These are phyloP conservation scores for Marronus borbonicus DNA, from an alignment of 2,888 invertebrate genomes.

Conservation along the genomic window DNA sequence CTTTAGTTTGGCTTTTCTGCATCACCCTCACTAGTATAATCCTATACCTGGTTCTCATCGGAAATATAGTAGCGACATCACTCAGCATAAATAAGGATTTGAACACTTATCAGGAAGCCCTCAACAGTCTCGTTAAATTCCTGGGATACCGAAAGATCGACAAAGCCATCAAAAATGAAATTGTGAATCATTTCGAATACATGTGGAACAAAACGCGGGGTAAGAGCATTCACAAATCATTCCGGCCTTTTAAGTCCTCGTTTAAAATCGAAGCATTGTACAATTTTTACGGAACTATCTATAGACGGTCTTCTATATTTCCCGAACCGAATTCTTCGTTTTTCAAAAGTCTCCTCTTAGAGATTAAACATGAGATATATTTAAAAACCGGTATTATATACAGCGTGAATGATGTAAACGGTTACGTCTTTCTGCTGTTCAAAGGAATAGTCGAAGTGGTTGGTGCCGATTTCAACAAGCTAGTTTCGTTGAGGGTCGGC, in stretches of 20 bases:
- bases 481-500: slow-evolving; percentile 55
- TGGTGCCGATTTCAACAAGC: slow-evolving; percentile 57
- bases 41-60: slow-evolving; percentile 28
- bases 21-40: background rate
- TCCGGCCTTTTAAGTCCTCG: slow-evolving; percentile 53
- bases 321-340: slow-evolving; percentile 51
- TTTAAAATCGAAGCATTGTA: slow-evolving; percentile 56
- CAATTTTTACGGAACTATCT: slow-evolving; percentile 53
- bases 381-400: slow-evolving; percentile 51
- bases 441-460: slow-evolving; percentile 59
- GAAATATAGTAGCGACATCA: slow-evolving; percentile 38
- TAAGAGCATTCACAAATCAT: slow-evolving; percentile 49
- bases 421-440: slow-evolving; percentile 55
- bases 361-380: slow-evolving; percentile 52
- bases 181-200: slow-evolving; percentile 59
- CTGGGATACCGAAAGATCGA: slow-evolving; percentile 56
- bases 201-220: slow-evolving; percentile 56
- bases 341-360: slow-evolving; percentile 52
- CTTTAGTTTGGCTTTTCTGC: slow-evolving; percentile 4
- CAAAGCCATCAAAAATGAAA: slow-evolving; percentile 53
- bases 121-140: slow-evolving; percentile 57
- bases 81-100: slow-evolving; percentile 46
- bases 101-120: slow-evolving; percentile 55
- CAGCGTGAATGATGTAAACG: slow-evolving; percentile 57
- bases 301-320: slow-evolving; percentile 53